phyloP scores from a whole-genome alignment of 2,888 invertebrate genomes.

The Drosophila fulvimacula region DNA sequence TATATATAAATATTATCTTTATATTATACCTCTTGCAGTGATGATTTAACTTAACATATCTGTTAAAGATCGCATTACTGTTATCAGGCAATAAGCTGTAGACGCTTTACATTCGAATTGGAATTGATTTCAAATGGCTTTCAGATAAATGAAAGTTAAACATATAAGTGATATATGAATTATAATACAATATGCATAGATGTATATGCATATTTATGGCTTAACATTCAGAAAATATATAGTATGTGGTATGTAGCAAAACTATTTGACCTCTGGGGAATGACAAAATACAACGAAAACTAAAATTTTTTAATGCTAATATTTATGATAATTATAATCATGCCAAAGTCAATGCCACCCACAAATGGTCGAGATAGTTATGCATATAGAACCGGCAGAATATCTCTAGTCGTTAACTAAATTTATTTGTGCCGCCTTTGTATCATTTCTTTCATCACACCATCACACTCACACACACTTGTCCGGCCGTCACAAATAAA shows the following conservation, averaged over 20 bases:
- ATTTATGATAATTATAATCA: constrained; percentile 56
- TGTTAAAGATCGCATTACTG: no score
- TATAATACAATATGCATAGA: neutral
- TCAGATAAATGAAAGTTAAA: neutral
- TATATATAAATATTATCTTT: no score
- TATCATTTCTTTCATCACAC: constrained; percentile 71
- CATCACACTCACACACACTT: constrained; percentile 41
- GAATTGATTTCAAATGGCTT: neutral
- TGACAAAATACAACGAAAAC: constrained; percentile 15
- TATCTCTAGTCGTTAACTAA: constrained; percentile 55
- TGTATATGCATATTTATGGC: no score
- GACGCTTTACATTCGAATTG: neutral
- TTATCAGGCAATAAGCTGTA: no score
- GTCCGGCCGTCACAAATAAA: constrained; percentile 57
- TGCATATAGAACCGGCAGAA: constrained; percentile 31
- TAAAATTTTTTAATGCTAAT: constrained; percentile 33
- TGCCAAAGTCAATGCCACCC: constrained; percentile 66
- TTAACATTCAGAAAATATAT: neutral
- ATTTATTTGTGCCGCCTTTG: constrained; percentile 63
- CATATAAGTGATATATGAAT: neutral
- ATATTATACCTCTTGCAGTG: no score
- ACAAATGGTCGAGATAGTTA: constrained; percentile 37
- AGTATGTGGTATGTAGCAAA: neutral
- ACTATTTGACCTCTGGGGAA: constrained; percentile 35
- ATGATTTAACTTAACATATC: no score